A percentile compares a stretch with the other conserved stretches of the same genome.
phyloP scores from a whole-genome alignment of 2,888 invertebrate genomes.

The Aelia acuminata region DNA sequence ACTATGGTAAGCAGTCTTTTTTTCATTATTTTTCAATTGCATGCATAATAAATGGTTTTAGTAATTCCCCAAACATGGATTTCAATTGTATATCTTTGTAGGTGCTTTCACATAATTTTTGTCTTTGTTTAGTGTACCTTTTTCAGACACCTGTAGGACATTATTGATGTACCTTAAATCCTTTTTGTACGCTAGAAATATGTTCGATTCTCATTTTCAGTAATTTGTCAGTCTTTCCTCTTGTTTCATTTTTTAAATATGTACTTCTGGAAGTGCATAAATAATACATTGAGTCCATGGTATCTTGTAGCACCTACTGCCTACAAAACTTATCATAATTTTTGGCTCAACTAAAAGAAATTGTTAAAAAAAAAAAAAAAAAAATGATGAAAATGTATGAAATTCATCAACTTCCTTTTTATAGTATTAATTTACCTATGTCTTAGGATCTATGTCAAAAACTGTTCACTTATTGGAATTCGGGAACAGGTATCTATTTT shows the following conservation, averaged over 20 bases:
- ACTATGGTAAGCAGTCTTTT: conserved; percentile 59
- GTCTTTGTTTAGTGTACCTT: conserved; percentile 54
- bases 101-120: conserved; percentile 57
- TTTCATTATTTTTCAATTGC: conserved; percentile 53
- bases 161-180: conserved; percentile 48
- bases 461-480: conserved; percentile 59
- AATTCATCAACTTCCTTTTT: conserved; percentile 58
- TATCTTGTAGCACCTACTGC: conserved; percentile 58
- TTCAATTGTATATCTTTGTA: conserved; percentile 56
- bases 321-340: conserved; percentile 55
- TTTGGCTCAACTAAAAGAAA: conserved; percentile 56
- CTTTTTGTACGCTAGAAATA: conserved; percentile 51
- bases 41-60: conserved; percentile 55
- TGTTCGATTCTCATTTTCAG: conserved; percentile 55
- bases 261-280: conserved; percentile 20
- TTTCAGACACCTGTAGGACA: conserved; percentile 46
- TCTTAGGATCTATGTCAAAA: conserved; percentile 58
- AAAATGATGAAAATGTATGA: conserved; percentile 42
- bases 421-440: conserved; percentile 58
- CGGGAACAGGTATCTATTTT: conserved; percentile 60
- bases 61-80: conserved; percentile 50
- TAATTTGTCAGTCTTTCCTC: conserved; percentile 44
- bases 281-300: conserved; percentile 45
- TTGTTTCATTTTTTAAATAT: conserved; percentile 36
- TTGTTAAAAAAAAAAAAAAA: background rate